phyloP scores from a whole-genome alignment of 2,113 vertebrate species.

The Etheostoma cragini region DNA sequence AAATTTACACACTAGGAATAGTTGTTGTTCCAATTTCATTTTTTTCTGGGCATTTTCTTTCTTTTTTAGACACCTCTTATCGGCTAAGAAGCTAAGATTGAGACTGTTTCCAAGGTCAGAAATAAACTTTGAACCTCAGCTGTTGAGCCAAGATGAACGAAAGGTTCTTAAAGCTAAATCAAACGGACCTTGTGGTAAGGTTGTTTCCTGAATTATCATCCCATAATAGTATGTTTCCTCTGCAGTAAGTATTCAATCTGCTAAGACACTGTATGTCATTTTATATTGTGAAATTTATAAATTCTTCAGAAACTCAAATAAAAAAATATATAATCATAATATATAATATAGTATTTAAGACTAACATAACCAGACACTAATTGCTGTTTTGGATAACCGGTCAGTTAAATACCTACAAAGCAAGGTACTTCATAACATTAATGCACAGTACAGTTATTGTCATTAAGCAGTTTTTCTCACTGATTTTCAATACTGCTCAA shows the following conservation, averaged over 20 bases:
- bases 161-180: neutral
- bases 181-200: neutral
- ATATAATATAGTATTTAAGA: too few relatives aligned
- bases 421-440: neutral
- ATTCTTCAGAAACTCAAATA: neutral
- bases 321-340: too few relatives aligned
- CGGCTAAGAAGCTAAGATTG: neutral
- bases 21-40: neutral
- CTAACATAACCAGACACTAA: neutral
- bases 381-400: neutral
- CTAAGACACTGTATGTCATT: neutral
- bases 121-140: neutral
- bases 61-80: neutral
- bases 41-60: neutral
- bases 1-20: neutral
- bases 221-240: neutral
- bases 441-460: neutral
- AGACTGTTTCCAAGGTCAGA: conserved; percentile 1
- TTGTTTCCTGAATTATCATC: conserved; percentile 3
- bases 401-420: neutral
- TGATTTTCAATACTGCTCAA: neutral
- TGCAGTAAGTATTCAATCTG: neutral
- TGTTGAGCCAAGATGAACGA: neutral
- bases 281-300: neutral
- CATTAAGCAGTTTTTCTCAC: neutral